Evolutionary conservation across 2,888 invertebrate species (phyloP).

Genomic region (Nomada hirtipes): DNA sequence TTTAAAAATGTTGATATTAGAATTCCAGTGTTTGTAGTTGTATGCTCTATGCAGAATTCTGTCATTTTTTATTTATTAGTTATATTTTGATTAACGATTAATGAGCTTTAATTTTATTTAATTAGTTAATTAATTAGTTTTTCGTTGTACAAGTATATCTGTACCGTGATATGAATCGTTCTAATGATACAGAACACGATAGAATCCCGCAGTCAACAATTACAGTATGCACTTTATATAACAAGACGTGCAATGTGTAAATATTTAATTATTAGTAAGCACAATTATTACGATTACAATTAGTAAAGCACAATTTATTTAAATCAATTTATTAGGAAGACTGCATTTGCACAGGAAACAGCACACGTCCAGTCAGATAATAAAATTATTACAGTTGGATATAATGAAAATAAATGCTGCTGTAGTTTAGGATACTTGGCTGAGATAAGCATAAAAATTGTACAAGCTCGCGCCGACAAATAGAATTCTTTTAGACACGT

Average conservation of each 20-base stretch:
- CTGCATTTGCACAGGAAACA: constrained; percentile 62
- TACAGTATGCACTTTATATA: constrained; percentile 19
- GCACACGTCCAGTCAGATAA: constrained; percentile 69
- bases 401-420: constrained; percentile 18
- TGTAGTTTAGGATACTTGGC: constrained; percentile 16
- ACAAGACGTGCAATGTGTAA: constrained; percentile 31
- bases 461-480: constrained; percentile 30
- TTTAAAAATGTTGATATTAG: constrained; percentile 32
- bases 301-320: constrained; percentile 55
- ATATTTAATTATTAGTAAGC: constrained; percentile 58
- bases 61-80: constrained; percentile 10
- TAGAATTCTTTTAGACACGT: constrained; percentile 34
- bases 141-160: not conserved
- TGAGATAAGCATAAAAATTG: constrained; percentile 27
- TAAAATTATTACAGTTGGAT: constrained; percentile 50
- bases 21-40: constrained; percentile 30
- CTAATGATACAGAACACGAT: constrained; percentile 10
- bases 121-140: constrained; percentile 4
- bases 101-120: constrained; percentile 8
- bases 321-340: constrained; percentile 51
- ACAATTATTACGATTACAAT: no score
- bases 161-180: constrained; percentile 7
- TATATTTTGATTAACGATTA: not conserved
- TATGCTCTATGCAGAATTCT: constrained; percentile 12
- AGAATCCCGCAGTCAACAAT: constrained; percentile 14